phyloP scores from a whole-genome alignment of 2,888 invertebrate genomes.

The Cremastinae sp. region DNA sequence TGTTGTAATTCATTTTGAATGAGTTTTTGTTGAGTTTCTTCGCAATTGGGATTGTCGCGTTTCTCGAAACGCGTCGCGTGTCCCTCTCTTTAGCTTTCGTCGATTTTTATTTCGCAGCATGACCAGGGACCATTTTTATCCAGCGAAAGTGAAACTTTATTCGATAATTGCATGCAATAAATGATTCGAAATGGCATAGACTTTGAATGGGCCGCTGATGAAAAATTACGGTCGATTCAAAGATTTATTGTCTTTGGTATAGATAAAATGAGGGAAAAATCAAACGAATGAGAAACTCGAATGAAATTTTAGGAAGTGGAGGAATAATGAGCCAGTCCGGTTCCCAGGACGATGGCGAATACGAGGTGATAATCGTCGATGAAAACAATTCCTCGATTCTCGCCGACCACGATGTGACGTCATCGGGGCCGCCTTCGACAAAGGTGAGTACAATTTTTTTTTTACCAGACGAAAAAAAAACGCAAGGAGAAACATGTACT shows the following conservation, averaged over 20 bases:
- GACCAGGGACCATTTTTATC: slow-evolving; percentile 42
- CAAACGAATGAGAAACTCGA: slow-evolving; percentile 3
- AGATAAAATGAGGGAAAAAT: background rate
- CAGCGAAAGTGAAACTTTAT: slow-evolving; percentile 21
- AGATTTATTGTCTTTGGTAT: slow-evolving; percentile 38
- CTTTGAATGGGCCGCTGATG: slow-evolving; percentile 53
- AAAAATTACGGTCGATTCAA: slow-evolving; percentile 29
- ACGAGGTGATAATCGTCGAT: slow-evolving; percentile 94
- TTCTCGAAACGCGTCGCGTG: slow-evolving; percentile 12
- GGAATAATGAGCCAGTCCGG: slow-evolving; percentile 79
- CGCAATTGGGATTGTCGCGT: slow-evolving; percentile 36
- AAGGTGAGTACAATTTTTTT: slow-evolving; percentile 84
- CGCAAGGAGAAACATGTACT: background rate
- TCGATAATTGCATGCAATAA: slow-evolving; percentile 52
- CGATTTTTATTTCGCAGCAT: slow-evolving; percentile 62
- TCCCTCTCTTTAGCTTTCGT: slow-evolving; percentile 31
- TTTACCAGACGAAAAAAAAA: background rate
- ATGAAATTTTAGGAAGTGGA: slow-evolving; percentile 74
- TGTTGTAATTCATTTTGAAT: background rate
- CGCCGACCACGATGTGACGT: slow-evolving; percentile 90
- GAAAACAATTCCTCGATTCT: slow-evolving; percentile 92
- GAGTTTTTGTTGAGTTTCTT: slow-evolving; percentile 15
- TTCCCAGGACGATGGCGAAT: slow-evolving; percentile 89
- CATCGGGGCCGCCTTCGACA: slow-evolving; percentile 89
- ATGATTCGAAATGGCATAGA: slow-evolving; percentile 43